Evolutionary conservation across 1,140 invertebrate species (phyloP).

Genomic region (Ladona fulva): DNA sequence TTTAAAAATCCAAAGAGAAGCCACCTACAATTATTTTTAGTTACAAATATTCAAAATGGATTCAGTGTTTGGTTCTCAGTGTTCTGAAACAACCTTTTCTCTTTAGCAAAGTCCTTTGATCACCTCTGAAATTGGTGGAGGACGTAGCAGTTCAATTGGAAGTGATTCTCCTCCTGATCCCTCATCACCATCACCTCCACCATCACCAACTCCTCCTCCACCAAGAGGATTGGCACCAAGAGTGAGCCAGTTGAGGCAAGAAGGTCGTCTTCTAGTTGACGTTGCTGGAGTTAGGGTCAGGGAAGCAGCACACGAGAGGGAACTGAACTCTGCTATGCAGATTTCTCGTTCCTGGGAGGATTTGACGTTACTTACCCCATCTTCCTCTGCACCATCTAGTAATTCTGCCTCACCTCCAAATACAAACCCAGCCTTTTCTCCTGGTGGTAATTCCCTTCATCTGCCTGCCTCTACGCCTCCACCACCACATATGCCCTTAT

Average conservation of each 20-base stretch:
- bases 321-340: constrained; percentile 77
- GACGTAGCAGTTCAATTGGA: not conserved
- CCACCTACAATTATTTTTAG: too few relatives aligned
- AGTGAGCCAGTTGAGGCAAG: constrained; percentile 74
- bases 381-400: constrained; percentile 26
- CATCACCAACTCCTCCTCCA: constrained; percentile 28
- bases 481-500: not conserved
- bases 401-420: not conserved
- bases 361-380: constrained; percentile 55
- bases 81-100: not conserved
- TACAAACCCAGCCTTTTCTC: not conserved
- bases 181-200: constrained; percentile 35
- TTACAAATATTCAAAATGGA: too few relatives aligned
- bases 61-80: not conserved
- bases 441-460: not conserved
- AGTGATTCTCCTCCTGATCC: not conserved
- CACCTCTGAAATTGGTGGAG: not conserved
- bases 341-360: constrained; percentile 88
- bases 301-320: constrained; percentile 81
- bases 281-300: constrained; percentile 52
- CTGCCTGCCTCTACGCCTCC: not conserved
- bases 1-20: too few relatives aligned
- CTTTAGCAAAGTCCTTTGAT: not conserved
- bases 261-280: constrained; percentile 66
- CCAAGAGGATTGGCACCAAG: constrained; percentile 30